A percentile compares a stretch with the other conserved stretches of the same genome.
These are phyloP conservation scores for Drosophila punjabiensis DNA, from an alignment of 1,140 invertebrate species.

Conservation along the genomic window DNA sequence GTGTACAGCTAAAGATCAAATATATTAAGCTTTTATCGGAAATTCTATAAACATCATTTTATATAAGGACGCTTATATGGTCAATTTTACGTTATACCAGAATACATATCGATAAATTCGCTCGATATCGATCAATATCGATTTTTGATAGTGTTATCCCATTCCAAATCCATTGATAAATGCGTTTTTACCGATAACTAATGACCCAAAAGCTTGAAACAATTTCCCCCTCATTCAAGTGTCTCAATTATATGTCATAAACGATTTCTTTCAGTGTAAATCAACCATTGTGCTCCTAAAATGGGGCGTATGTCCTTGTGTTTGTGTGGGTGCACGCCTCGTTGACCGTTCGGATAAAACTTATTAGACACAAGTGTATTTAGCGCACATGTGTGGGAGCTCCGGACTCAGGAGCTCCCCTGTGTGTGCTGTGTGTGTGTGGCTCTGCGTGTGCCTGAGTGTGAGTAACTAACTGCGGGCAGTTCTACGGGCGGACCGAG, in stretches of 20 bases:
- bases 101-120: no score
- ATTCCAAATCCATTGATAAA: no score
- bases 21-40: no score
- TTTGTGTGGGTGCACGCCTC: slow-evolving; percentile 58
- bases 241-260: background rate
- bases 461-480: slow-evolving; percentile 66
- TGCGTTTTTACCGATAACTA: background rate
- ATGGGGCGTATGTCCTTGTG: slow-evolving; percentile 25
- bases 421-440: background rate
- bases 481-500: slow-evolving; percentile 32
- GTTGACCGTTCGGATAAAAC: slow-evolving; percentile 76
- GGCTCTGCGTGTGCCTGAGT: slow-evolving; percentile 13
- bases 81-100: no score
- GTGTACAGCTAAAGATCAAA: no score
- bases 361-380: slow-evolving; percentile 82
- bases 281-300: slow-evolving; percentile 13
- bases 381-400: slow-evolving; percentile 64
- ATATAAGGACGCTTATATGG: background rate
- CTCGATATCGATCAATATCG: no score
- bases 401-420: background rate
- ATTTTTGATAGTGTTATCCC: background rate
- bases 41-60: background rate
- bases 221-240: no score
- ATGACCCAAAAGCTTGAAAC: background rate
- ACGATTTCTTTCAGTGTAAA: background rate